Evolutionary conservation across 2,888 invertebrate genomes (phyloP).

Genomic region (Chalcosyrphus nemorum): DNA sequence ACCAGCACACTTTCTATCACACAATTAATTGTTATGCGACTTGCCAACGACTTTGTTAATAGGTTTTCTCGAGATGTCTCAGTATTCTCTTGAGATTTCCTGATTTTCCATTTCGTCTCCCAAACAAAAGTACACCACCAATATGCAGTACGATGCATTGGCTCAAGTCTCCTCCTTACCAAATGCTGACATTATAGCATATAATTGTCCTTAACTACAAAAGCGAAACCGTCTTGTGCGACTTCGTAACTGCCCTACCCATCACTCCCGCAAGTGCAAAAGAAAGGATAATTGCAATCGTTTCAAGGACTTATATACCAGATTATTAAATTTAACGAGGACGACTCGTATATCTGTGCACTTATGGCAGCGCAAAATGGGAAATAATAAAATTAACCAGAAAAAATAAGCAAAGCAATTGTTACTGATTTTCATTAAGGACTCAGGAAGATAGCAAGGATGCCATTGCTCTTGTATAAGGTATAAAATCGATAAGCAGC

Average conservation of each 20-base stretch:
- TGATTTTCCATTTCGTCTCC: not conserved
- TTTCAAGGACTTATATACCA: not conserved
- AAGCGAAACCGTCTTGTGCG: slow-evolving; percentile 7
- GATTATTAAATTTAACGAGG: slow-evolving; percentile 17
- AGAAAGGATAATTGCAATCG: slow-evolving; percentile 23
- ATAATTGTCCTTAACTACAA: slow-evolving; percentile 17
- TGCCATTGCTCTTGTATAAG: not conserved
- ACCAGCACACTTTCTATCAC: not conserved
- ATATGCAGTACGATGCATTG: slow-evolving; percentile 9
- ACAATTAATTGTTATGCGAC: slow-evolving; percentile 37
- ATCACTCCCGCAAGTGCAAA: not conserved
- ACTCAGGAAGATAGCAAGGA: not conserved
- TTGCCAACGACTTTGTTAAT: slow-evolving; percentile 38
- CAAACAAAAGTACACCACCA: slow-evolving; percentile 15
- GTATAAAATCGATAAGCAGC: not conserved
- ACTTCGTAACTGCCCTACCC: not conserved
- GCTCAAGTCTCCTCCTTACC: not conserved
- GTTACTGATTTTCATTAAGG: not conserved
- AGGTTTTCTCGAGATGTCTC: not conserved
- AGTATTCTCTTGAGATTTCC: not conserved
- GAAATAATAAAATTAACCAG: not conserved
- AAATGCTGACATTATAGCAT: slow-evolving; percentile 7
- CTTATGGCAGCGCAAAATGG: not conserved
- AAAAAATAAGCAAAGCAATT: not conserved
- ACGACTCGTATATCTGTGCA: not conserved